phyloP scores from a whole-genome alignment of 2,888 invertebrate genomes.

The Polietes domitor region DNA sequence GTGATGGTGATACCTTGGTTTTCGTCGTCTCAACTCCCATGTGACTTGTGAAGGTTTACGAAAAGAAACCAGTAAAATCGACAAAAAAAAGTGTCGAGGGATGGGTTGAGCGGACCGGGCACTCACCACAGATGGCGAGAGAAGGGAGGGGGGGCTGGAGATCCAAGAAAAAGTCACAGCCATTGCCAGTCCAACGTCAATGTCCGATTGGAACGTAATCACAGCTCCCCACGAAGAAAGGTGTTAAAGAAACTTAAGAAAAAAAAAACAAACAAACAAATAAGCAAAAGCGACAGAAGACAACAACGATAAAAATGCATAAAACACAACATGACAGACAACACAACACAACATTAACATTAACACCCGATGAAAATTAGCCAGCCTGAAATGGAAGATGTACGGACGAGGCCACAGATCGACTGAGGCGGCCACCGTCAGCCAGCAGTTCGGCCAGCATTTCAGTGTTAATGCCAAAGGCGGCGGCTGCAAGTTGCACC shows the following conservation, averaged over 20 bases:
- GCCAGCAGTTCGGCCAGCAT: not conserved
- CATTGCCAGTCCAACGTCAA: conserved; percentile 59
- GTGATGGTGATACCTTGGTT: not conserved
- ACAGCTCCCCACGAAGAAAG: conserved; percentile 55
- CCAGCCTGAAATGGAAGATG: conserved; percentile 4
- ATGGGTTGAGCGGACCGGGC: too few species aligned
- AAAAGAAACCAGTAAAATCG: conserved; percentile 6
- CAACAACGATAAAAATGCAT: not conserved
- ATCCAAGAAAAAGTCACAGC: not conserved
- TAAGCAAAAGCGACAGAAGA: conserved; percentile 9
- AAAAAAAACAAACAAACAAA: conserved; percentile 5
- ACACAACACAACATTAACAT: not conserved
- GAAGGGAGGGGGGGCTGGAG: too few species aligned
- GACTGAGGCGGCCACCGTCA: not conserved
- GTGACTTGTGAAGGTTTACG: conserved; percentile 18
- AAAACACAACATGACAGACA: conserved; percentile 21
- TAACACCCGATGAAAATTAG: conserved; percentile 32
- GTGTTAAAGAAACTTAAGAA: conserved; percentile 41
- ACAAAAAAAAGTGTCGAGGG: not conserved
- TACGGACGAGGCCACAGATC: not conserved
- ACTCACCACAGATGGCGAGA: not conserved
- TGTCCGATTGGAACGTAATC: conserved; percentile 67
- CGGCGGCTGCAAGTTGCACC: not conserved
- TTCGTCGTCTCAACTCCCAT: not conserved
- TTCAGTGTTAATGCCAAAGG: conserved; percentile 4